Conservation (phyloP, 2,888 invertebrate species). For the Liodrosophila aerea region DNA sequence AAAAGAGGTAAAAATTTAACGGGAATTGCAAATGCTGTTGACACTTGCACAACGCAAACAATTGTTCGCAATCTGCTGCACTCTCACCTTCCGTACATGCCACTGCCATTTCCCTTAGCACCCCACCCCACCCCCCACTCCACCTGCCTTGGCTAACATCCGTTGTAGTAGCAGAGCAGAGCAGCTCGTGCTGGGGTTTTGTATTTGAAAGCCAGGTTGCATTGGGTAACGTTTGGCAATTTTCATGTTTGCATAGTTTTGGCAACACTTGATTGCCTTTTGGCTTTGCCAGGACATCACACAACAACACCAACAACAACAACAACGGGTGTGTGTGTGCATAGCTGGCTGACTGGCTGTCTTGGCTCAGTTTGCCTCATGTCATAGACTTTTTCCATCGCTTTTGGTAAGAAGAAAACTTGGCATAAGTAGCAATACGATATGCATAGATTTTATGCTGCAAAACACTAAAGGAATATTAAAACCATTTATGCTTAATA, state of each 20-base stretch:
- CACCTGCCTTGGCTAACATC: constrained; percentile 1
- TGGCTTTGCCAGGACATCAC: constrained; percentile 47
- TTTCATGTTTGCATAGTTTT: constrained; percentile 69
- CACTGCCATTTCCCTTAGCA: neutral
- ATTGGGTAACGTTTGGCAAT: constrained; percentile 47
- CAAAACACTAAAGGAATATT: too few relatives aligned
- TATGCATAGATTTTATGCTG: constrained; percentile 44
- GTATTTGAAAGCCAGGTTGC: constrained; percentile 44
- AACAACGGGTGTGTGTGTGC: neutral
- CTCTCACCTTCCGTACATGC: constrained; percentile 25
- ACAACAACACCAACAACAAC: neutral
- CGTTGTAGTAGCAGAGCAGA: neutral
- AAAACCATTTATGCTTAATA: too few relatives aligned
- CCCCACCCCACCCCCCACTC: constrained; percentile 1
- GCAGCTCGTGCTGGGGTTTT: constrained; percentile 10
- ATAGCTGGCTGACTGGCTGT: constrained; percentile 17
- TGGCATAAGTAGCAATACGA: constrained; percentile 34
- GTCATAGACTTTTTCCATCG: neutral
- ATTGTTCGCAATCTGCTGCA: constrained; percentile 57
- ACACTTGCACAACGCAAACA: constrained; percentile 74
- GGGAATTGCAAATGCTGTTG: constrained; percentile 75
- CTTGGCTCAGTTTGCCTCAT: constrained; percentile 11
- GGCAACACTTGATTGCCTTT: constrained; percentile 73
- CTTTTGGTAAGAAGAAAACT: constrained; percentile 10
- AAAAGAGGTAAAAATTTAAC: constrained; percentile 70